Base-by-base conservation (phyloP, 2,797 vertebrate species). In the Macroramphosus scolopax region DNA sequence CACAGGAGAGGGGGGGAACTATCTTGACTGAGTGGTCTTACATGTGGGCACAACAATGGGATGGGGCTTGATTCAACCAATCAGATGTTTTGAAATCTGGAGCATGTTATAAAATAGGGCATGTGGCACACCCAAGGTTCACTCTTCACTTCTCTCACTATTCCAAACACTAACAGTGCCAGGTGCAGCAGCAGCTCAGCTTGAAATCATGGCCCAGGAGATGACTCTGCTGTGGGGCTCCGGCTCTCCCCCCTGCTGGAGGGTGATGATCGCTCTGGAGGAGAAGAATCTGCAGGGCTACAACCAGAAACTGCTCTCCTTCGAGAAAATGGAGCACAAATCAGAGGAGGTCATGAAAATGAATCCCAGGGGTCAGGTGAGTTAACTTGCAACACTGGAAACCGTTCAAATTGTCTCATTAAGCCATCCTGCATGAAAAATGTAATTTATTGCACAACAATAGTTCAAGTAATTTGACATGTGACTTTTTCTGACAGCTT, bases 201-300 rank as follows among this genome's bases (percentile, higher is more conserved):
- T 17, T 38, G 2, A 16, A 42, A 68, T 0, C 31, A 90, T 89
- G 88, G 87, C 89, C 38, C n/a, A 82, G 52, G 73, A 85, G 1
- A 87, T 91, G 36, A 77, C 75, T 51, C 64, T 91, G 7, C 62
- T 71, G 29, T 91, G 89, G 88, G 74, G 76, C 61, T 74, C 84
- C 0, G 88, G 88, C 17, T 90, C 89, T 38, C 84, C 88, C 1
- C 86, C 87, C 4, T 90, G 89, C 63, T 90, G 88, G 89, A 83
- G 86, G 59, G 37, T 89, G 6, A 56, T 71, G 87, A 83, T 91
- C 4, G 40, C 48, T 1, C 77, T 91, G 68, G 88, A 90, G 67
- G 89, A 91, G 82, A 91, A 90, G 56, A 53, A 58, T 2, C 66
- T 91, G 58, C 69, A 82, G 58, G 86, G 82, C 1, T 91, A 88